phyloP scores from a whole-genome alignment of 2,113 vertebrate genomes.

The Rynchops niger region DNA sequence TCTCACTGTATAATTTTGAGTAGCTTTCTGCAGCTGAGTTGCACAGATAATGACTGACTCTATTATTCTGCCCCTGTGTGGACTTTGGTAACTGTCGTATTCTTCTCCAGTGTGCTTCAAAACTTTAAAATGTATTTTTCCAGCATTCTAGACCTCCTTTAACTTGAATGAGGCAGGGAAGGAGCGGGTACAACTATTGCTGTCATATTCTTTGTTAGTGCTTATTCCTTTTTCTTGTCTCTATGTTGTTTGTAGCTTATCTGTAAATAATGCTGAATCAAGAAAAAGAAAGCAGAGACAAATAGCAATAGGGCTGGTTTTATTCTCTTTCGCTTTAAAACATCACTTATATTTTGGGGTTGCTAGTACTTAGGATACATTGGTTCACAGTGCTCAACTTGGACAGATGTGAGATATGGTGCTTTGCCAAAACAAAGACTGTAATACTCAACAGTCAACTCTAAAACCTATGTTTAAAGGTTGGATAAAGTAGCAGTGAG shows the following conservation, averaged over 20 bases:
- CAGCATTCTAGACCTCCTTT: not conserved
- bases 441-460: not conserved
- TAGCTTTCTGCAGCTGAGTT: not conserved
- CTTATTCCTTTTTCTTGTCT: not conserved
- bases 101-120: not conserved
- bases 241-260: not conserved
- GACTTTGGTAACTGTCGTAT: fast-evolving
- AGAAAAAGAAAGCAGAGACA: not conserved
- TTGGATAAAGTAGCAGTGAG: not conserved
- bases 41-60: not conserved
- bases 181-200: not conserved
- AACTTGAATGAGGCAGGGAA: not conserved
- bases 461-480: not conserved
- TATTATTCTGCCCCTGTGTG: not conserved
- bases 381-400: not conserved
- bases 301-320: not conserved
- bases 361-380: not conserved
- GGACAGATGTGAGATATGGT: not conserved
- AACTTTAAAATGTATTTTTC: not conserved
- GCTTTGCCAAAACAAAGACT: not conserved
- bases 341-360: not conserved
- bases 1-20: not conserved
- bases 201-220: not conserved
- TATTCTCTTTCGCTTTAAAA: not conserved
- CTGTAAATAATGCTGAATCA: not conserved